phyloP scores from a whole-genome alignment of 92 coral and sea anemone genomes.

The Isaurus tuberculatus region DNA sequence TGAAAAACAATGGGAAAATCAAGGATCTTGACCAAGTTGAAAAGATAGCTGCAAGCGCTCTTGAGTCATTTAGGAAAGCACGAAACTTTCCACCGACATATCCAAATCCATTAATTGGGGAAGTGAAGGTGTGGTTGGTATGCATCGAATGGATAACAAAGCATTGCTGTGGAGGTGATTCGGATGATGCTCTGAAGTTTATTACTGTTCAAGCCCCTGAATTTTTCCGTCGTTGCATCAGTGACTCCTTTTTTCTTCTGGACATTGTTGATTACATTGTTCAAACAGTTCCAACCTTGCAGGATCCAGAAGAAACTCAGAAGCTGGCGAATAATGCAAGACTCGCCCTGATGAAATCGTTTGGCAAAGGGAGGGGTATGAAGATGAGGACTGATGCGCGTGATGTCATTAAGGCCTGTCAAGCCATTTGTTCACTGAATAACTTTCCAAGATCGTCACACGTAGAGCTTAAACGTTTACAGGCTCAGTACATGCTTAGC shows the following conservation, averaged over 20 bases:
- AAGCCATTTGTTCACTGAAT: conserved; percentile 58
- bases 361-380: conserved; percentile 30
- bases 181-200: conserved; percentile 67
- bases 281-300: conserved; percentile 54
- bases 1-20: conserved; percentile 46
- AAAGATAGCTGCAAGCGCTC: conserved; percentile 59
- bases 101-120: conserved; percentile 80
- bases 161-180: conserved; percentile 62
- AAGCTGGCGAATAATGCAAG: conserved; percentile 60
- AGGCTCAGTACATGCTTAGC: conserved; percentile 70
- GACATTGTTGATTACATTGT: conserved; percentile 77
- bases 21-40: conserved; percentile 49
- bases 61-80: conserved; percentile 63
- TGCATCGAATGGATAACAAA: conserved; percentile 83
- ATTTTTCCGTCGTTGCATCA: conserved; percentile 77
- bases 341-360: conserved; percentile 61
- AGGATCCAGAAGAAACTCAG: conserved; percentile 79
- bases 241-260: conserved; percentile 80
- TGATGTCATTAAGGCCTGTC: conserved; percentile 69
- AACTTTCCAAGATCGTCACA: conserved; percentile 72
- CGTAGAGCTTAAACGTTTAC: conserved; percentile 72
- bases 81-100: conserved; percentile 87
- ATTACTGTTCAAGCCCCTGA: conserved; percentile 66
- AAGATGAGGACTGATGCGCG: conserved; percentile 53
- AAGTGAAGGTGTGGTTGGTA: conserved; percentile 85